Evolutionary conservation across 23 tunicate species (phyloP), one percentile per base, ranked within the genome.

Genomic region (Trididemnum miniatum): DNA sequence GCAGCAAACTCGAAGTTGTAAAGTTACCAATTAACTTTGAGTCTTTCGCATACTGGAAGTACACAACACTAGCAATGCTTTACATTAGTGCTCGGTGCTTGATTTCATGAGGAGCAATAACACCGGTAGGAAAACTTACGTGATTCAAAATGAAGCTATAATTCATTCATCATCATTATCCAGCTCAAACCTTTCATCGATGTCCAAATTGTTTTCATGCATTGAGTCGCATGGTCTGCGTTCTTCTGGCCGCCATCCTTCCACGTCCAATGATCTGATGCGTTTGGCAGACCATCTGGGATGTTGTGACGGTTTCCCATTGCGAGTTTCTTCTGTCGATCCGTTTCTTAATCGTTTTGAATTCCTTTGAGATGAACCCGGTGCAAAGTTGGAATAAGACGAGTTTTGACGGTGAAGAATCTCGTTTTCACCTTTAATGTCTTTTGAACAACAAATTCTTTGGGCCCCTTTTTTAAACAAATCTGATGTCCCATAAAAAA

Each of bases 191-290:
- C 75, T 31, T 67, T 33, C 32, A 5, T 67, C 75, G 5, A 67
- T 67, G 75, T 67, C 75, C 38, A 67, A 67, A 32, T 22, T 37
- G 32, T 32, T 67, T 67, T 67, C 75, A 31, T 12, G 75, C 15
- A 67, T 5, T 4, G 75, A 37, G 15, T 67, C 75, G n/a, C 75
- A 30, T 12, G 38, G 31, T 9, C 38, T 37, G 5, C 75, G 75
- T 32, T 67, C 75, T 24, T 67, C 75, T 2, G 75, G 75, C 38
- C 75, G 31, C 75, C 75, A 67, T 9, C 75, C 75, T 12, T 67
- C 75, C 5, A 67, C 32, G 38, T 67, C 75, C 38, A 31, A 32
- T 4, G 37, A 32, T 24, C 25, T 33, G 38, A 12, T 31, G 38
- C 75, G 75, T 33, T 67, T 67, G 38, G 75, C 9, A 7, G 75